These are phyloP conservation scores for Drosophila prostipennis DNA, from an alignment of 2,888 invertebrate species.

Conservation along the genomic window DNA sequence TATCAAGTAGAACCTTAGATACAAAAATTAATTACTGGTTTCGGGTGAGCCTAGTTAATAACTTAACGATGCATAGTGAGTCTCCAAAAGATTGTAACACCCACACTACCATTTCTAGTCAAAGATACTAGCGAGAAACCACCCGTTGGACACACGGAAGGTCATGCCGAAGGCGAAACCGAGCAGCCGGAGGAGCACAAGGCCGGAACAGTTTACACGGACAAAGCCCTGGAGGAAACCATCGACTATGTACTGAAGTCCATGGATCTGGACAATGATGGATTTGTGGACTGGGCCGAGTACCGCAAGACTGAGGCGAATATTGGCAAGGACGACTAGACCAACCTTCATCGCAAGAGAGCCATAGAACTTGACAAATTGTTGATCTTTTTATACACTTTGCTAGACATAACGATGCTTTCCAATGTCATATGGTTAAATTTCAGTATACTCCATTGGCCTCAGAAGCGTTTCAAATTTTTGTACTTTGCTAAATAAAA, in stretches of 20 bases:
- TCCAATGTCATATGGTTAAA: not conserved
- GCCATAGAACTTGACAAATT: slow-evolving; percentile 40
- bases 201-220: slow-evolving; percentile 85
- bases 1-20: slow-evolving; percentile 1
- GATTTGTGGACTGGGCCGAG: slow-evolving; percentile 89
- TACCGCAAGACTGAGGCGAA: slow-evolving; percentile 83
- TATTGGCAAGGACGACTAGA: slow-evolving; percentile 57
- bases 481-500: slow-evolving; percentile 40
- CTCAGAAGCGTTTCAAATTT: slow-evolving; percentile 16
- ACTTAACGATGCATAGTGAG: not conserved
- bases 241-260: slow-evolving; percentile 88
- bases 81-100: not conserved
- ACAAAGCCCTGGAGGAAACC: slow-evolving; percentile 85
- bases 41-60: slow-evolving; percentile 18
- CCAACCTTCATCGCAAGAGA: slow-evolving; percentile 24
- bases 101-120: slow-evolving; percentile 45
- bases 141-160: not conserved
- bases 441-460: not conserved
- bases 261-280: slow-evolving; percentile 90
- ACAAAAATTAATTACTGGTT: slow-evolving; percentile 11
- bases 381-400: slow-evolving; percentile 42
- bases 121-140: slow-evolving; percentile 47
- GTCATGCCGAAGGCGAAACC: not conserved
- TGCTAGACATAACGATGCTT: slow-evolving; percentile 31
- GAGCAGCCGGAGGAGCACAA: slow-evolving; percentile 48